Conservation (phyloP, 2,888 invertebrate species). For the Noctua janthina region DNA sequence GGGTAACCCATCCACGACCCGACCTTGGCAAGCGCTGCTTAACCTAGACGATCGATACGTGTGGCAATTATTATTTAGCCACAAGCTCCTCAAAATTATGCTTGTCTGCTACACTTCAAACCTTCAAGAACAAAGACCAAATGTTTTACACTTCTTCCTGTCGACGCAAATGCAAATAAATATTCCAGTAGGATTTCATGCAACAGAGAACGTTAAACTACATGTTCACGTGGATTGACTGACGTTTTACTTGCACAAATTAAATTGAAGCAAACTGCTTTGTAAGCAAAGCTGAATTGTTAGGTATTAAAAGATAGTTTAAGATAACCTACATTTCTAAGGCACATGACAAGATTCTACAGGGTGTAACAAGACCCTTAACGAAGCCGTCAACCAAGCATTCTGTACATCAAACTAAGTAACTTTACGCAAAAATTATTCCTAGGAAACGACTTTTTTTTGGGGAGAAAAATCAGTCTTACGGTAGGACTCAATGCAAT, state of each 20-base stretch:
- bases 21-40: background rate
- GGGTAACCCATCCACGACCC: no score
- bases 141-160: background rate
- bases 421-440: no score
- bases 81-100: no score
- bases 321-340: no score
- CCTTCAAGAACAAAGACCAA: background rate
- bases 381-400: no score
- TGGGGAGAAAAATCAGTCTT: no score
- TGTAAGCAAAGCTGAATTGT: background rate
- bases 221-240: background rate
- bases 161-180: background rate
- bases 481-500: no score
- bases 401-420: no score
- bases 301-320: background rate
- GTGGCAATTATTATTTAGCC: no score
- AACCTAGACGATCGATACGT: background rate
- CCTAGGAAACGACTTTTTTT: no score
- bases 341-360: no score
- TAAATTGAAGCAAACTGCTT: background rate
- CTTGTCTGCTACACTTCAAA: background rate
- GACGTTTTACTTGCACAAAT: background rate
- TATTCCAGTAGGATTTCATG: background rate
- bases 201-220: background rate
- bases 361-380: no score